Evolutionary conservation across 2,113 vertebrate genomes (phyloP).

Genomic region (Ariopsis seemanni): DNA sequence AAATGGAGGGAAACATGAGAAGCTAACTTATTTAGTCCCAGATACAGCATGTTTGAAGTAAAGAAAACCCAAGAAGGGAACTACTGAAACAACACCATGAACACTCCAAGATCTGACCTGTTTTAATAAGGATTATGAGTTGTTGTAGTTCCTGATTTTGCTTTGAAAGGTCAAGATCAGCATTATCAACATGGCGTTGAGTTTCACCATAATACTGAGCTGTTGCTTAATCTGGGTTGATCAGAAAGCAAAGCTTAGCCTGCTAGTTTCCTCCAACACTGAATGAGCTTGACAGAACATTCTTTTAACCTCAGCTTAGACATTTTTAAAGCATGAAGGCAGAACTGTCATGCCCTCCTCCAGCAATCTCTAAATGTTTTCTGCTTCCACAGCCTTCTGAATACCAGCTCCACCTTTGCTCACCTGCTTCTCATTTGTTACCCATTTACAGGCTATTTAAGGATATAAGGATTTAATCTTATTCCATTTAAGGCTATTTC

Average conservation of each 20-base stretch:
- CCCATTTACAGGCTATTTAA: background rate
- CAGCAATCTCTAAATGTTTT: background rate
- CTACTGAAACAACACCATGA: constrained; percentile 3
- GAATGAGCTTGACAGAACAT: constrained; percentile 33
- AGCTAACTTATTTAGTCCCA: background rate
- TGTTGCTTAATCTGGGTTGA: background rate
- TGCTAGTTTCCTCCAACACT: background rate
- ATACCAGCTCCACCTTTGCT: background rate
- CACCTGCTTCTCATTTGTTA: background rate
- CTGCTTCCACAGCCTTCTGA: constrained; percentile 4
- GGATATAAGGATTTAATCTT: too few species aligned
- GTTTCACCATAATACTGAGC: background rate
- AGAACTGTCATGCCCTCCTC: background rate
- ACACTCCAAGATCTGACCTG: background rate
- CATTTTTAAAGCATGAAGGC: constrained; percentile 10
- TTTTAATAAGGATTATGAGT: background rate
- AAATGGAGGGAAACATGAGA: background rate
- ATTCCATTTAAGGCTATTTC: too few species aligned
- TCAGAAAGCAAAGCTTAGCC: constrained; percentile 4
- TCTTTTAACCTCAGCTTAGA: background rate
- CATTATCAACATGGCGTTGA: constrained; percentile 3
- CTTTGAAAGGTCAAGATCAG: background rate
- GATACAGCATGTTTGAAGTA: background rate
- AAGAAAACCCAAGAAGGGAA: background rate
- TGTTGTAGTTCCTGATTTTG: background rate